Conservation (phyloP, 2,113 vertebrate genomes). For the Grammomys dolichurus region DNA sequence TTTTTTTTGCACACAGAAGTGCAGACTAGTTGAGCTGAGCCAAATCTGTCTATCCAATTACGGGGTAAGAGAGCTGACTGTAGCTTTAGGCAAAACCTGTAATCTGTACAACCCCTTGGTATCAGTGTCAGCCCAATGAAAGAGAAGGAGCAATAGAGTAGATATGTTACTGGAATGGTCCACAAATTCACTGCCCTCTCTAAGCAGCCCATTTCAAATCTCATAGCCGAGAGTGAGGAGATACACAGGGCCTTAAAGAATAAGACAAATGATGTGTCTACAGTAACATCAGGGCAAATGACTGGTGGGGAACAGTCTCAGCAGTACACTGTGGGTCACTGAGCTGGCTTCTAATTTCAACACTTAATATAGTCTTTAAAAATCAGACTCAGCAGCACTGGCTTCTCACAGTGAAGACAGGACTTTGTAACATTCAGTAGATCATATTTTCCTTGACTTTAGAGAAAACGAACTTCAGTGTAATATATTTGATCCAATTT, state of each 20-base stretch:
- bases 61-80: constrained; percentile 64
- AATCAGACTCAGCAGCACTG: neutral
- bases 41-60: constrained; percentile 80
- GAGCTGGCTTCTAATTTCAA: neutral
- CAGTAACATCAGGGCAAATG: constrained; percentile 3
- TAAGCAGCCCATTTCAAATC: constrained; percentile 57
- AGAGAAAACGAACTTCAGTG: neutral
- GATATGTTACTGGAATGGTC: constrained; percentile 46
- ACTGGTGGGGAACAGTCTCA: neutral
- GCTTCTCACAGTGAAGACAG: neutral
- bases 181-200: constrained; percentile 17
- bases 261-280: neutral
- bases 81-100: constrained; percentile 71
- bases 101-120: constrained; percentile 70
- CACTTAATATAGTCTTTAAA: neutral
- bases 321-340: neutral
- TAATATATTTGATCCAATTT: constrained; percentile 17
- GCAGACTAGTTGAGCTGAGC: constrained; percentile 73
- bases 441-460: neutral
- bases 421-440: neutral
- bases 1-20: constrained; percentile 31
- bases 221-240: constrained; percentile 20
- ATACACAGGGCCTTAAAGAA: neutral
- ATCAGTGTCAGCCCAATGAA: constrained; percentile 74
- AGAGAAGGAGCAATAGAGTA: constrained; percentile 52